Base-by-base conservation (phyloP, 2,888 invertebrate species). In the Eremobia ochroleuca region DNA sequence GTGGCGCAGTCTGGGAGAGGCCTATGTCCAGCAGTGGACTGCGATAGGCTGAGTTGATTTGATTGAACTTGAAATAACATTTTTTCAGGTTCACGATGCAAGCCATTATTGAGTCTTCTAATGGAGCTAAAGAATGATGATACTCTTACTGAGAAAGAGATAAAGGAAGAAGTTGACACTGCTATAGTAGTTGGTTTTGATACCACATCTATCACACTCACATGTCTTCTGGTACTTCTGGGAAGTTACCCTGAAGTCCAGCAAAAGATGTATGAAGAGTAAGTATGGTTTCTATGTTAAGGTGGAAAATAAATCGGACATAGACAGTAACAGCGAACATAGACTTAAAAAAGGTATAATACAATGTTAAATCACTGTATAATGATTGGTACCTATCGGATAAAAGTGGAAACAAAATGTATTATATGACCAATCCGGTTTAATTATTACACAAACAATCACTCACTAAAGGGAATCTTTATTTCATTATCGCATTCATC, bases 161-260 rank as follows among this genome's bases (percentile, higher is more conserved):
- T 92, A 28, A 83, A 86, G n/a, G 90, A 92, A 46, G 90, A 93
- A 73, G 66, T 91, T 1, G 85, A 88, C 34, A 90, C 90, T 0
- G 37, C 94, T 25, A 79, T 89, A 34, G 78, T 74, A 25, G 88
- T 86, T 9, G 89, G 85, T 0, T 84, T 81, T 28, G 88, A 90
- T 25, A 88, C 88, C 0, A 84, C 85, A 11, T 81, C 87, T 0
- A 75, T 76, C 11, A 37, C 81, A 9, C 72, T 88, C 0, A 70
- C 73, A 4, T 83, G 66, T 13, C 62, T 82, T 4, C 25, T 83
- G 2, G 76, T 83, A 8, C 61, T 85, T 4, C 28, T 89, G 0
- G 90, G 95, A 13, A 88, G 90, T 0, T 88, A 94, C 80, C 92
- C 92, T 43, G 88, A 93, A 69, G 88, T 94, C 13, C 95, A 96